Base-by-base conservation (phyloP, 2,888 invertebrate genomes). In the Trachelus troglodyta region DNA sequence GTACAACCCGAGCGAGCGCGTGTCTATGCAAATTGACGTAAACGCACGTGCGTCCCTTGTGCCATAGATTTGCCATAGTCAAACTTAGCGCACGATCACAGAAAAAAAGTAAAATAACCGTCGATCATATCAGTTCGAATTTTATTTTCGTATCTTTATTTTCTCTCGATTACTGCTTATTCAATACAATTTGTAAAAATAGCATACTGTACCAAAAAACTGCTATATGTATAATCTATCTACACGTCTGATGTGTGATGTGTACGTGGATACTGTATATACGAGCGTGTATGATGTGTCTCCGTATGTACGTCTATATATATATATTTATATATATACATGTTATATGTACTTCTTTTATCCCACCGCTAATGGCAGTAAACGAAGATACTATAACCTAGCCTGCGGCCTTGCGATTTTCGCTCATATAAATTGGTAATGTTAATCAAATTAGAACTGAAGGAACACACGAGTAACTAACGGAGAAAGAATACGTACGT, bases 181-280 rank as follows among this genome's bases (percentile, higher is more conserved):
- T 86, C 84, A 86, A 85, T 90, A 90, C 89, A 90, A 87, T 89
- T 90, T 90, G 90, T 90, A 90, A 90, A 90, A 90, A 90, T 90
- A 90, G 88, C 85, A 90, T 89, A 90, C 89, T 86, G 90, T 90
- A 90, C 89, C 89, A 89, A 90, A 71, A 71, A 87, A 89, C 86
- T 86, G 86, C 81, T 85, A 85, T 86, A 74, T 74, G 75, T 76
- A 79, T 77, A 75, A 75, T 79, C 74, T 77, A 75, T 79, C 56
- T 56, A 56, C 56, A 56, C 23, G 56, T 56, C 56, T 56, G 23
- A 56, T 56, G 23, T 56, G 56, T 56, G 56, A 23, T 56, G 56
- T 56, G 56, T 56, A 56, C 23, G 56, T 23, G 23, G 2, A 56
- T 23, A 56, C 56, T 56, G 56, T 56, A 56, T 56, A 23, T 56